Base-by-base conservation (phyloP, 2,113 vertebrate species). In the Anser cygnoides region DNA sequence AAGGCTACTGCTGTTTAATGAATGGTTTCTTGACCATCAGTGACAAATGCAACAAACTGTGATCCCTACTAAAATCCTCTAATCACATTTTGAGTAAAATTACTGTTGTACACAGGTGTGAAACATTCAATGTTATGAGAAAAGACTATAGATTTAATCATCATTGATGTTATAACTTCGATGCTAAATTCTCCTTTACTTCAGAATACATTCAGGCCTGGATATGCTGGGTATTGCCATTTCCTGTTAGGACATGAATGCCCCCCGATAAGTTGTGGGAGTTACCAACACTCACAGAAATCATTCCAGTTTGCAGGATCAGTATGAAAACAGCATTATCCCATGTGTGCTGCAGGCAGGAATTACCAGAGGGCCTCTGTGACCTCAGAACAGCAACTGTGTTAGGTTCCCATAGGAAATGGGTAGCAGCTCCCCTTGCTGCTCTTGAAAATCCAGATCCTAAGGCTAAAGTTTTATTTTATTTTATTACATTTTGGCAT, bases 211-310 rank as follows among this genome's bases (percentile, higher is more conserved):
- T 41, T 84, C 49, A 72, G 31, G n/a, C 35, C 17, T 57, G 17
- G 57, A 10, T 26, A 13, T 31, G 19, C 3, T 8, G 2, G 13
- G 17, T 39, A 12, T 31, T 54, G 5, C 13, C 37, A 23, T 52
- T 67, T 92, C 15, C n/a, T 4, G 1, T 26, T 23, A 2, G 1
- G 12, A 62, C 1, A 0, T 14, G 14, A 62, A 41, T 54, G 23
- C 29, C 14, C 13, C 11, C 63, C 55, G 31, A 39, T 8, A 58
- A 67, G 20, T 54, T 72, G 15, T 41, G 29, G 25, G 80, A 58
- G 13, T n/a, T 52, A 49, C 14, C 1, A 1, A 12, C 21, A 26
- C 13, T 6, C 9, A 7, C 10, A 73, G 52, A 52, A 81, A 31
- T n/a, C 46, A 49, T 43, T 67, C 31, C 18, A 43, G 37, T 80